Percentiles rank a stretch among this genome's conserved stretches.
These are phyloP conservation scores for Rotaria sp. DNA, from an alignment of 2,888 invertebrate species.

Conservation along the genomic window DNA sequence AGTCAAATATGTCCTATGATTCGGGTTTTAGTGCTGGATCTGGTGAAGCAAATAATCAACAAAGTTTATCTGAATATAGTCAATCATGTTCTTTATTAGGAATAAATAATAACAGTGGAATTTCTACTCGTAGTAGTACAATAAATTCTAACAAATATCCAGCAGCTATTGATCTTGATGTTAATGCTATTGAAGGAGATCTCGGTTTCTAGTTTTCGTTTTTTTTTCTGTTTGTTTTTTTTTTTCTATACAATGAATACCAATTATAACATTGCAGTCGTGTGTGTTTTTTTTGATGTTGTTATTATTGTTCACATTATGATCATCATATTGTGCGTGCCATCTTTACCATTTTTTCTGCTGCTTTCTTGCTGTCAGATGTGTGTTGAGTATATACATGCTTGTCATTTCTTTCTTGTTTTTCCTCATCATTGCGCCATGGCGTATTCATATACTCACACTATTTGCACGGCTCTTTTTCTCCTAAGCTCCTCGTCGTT, in stretches of 20 bases:
- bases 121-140: not conserved
- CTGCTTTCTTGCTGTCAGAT: not conserved
- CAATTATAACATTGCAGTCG: not conserved
- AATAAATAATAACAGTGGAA: not conserved
- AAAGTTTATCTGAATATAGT: not conserved
- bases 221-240: not conserved
- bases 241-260: not conserved
- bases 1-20: not conserved
- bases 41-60: not conserved
- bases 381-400: conserved; percentile 6
- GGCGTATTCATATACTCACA: not conserved
- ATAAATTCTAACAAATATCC: not conserved
- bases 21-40: not conserved
- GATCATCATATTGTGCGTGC: not conserved
- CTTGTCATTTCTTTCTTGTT: not conserved
- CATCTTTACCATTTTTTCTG: not conserved
- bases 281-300: not conserved
- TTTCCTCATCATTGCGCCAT: not conserved
- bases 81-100: not conserved
- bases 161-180: not conserved
- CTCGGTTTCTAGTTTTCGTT: not conserved
- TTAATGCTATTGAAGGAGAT: not conserved
- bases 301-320: conserved; percentile 6
- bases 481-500: not conserved
- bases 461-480: not conserved